phyloP scores from a whole-genome alignment of 2,888 invertebrate species.

The Mythimna ferrago region DNA sequence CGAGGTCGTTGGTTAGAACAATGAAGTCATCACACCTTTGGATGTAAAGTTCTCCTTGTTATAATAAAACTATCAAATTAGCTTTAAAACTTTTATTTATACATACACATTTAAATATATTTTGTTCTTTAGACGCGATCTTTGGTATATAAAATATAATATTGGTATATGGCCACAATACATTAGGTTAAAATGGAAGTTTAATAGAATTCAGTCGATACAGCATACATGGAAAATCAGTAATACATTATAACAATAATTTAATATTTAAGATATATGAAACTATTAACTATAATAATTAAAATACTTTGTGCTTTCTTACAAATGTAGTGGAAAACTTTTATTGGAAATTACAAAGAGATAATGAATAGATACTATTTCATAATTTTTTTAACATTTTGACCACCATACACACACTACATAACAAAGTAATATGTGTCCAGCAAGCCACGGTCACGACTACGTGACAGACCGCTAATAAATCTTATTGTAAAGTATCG shows the following conservation, averaged over 20 bases:
- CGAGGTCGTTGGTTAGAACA: too few species aligned
- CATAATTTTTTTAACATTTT: slow-evolving; percentile 1
- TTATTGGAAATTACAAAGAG: slow-evolving; percentile 45
- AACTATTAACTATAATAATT: slow-evolving; percentile 57
- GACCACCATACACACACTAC: too few species aligned
- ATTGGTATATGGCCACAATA: slow-evolving; percentile 84
- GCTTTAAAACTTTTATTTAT: slow-evolving; percentile 78
- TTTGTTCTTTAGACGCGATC: slow-evolving; percentile 85
- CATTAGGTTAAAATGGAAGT: slow-evolving; percentile 79
- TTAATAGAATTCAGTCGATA: slow-evolving; percentile 77
- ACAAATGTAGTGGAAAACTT: slow-evolving; percentile 64
- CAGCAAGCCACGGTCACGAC: too few species aligned
- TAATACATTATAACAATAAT: slow-evolving; percentile 67
- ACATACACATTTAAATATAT: slow-evolving; percentile 80
- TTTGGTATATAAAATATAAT: slow-evolving; percentile 88
- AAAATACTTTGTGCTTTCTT: slow-evolving; percentile 70
- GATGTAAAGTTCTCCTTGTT: slow-evolving; percentile 26
- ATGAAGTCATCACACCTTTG: slow-evolving; percentile 18
- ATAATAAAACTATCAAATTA: slow-evolving; percentile 36
- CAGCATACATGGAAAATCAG: slow-evolving; percentile 70
- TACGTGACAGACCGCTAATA: too few species aligned
- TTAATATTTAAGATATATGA: slow-evolving; percentile 59
- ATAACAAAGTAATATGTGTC: too few species aligned
- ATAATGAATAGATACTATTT: slow-evolving; percentile 10
- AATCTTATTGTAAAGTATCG: too few species aligned